Conservation (phyloP, 2,113 vertebrate species). For the Gila orcuttii region DNA sequence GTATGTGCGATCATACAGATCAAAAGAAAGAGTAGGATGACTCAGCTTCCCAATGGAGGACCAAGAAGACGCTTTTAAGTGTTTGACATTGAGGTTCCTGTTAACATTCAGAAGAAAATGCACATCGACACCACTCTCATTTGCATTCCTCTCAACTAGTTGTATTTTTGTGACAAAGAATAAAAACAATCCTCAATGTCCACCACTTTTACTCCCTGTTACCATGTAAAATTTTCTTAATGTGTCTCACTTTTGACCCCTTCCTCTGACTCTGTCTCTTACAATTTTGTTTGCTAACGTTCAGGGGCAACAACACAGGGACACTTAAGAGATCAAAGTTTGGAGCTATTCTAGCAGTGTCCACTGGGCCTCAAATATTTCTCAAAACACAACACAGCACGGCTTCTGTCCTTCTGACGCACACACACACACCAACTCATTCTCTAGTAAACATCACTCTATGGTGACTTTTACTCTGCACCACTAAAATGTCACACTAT, state of each 20-base stretch:
- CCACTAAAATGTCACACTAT: neutral
- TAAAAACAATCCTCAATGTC: neutral
- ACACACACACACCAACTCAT: constrained; percentile 27
- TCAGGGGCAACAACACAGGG: constrained; percentile 6
- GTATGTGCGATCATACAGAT: constrained; percentile 6
- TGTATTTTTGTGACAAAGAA: neutral
- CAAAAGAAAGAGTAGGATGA: constrained; percentile 10
- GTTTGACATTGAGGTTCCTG: constrained; percentile 20
- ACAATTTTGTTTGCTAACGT: neutral
- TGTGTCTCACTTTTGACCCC: constrained; percentile 55
- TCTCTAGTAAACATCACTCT: neutral
- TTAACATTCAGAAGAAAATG: neutral
- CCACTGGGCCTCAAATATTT: constrained; percentile 44
- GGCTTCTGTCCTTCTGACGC: constrained; percentile 20
- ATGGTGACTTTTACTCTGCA: neutral
- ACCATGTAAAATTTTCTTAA: neutral
- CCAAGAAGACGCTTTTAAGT: constrained; percentile 12
- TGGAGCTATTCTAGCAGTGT: constrained; percentile 39
- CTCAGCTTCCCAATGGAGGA: constrained; percentile 19
- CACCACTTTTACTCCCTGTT: neutral
- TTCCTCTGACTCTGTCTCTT: neutral
- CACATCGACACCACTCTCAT: constrained; percentile 15
- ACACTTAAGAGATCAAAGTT: constrained; percentile 23
- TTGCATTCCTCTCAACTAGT: constrained; percentile 31
- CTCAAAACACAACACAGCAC: constrained; percentile 37